Conservation (phyloP, 2,797 vertebrate genomes). For the Sciurus carolinensis region DNA sequence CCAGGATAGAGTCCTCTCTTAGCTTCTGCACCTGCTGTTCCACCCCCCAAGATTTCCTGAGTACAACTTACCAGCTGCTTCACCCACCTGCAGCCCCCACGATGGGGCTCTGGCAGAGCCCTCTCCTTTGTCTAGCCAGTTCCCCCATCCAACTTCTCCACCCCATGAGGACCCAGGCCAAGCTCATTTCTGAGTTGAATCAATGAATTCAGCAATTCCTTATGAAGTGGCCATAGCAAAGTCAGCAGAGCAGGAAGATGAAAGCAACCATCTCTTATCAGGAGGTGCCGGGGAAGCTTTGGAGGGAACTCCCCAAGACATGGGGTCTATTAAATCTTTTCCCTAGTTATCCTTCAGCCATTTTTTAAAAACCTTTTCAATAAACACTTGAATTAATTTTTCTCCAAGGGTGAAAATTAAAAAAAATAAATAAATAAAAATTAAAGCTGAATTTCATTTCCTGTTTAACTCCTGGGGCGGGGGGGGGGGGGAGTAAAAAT, state of each 20-base stretch:
- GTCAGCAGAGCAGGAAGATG: not conserved
- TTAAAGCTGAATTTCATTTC: constrained; percentile 79
- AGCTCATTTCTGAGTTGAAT: constrained; percentile 71
- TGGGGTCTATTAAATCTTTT: rapidly evolving
- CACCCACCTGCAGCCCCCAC: constrained; percentile 34
- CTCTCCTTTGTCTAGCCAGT: not conserved
- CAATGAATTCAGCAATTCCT: not conserved
- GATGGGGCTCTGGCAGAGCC: not conserved
- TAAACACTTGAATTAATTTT: not conserved
- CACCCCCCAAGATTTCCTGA: not conserved
- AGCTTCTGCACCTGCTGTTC: constrained; percentile 45
- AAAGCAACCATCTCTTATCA: not conserved
- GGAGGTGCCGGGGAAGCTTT: not conserved
- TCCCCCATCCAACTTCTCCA: not conserved
- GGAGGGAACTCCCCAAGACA: not conserved
- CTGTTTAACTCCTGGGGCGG: constrained; percentile 79
- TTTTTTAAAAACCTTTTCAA: not conserved
- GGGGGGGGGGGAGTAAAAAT: not conserved
- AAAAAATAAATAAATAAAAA: constrained; percentile 23
- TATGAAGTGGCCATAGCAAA: too few relatives aligned
- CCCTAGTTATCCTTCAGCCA: not conserved
- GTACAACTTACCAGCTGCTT: constrained; percentile 65
- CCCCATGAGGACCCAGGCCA: constrained; percentile 44
- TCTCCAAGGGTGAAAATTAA: not conserved
- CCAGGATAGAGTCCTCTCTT: not conserved